Percentiles rank a stretch among this genome's conserved stretches.
Evolutionary conservation across 1,140 invertebrate genomes (phyloP).

Genomic region (Neuroterus valhalla): DNA sequence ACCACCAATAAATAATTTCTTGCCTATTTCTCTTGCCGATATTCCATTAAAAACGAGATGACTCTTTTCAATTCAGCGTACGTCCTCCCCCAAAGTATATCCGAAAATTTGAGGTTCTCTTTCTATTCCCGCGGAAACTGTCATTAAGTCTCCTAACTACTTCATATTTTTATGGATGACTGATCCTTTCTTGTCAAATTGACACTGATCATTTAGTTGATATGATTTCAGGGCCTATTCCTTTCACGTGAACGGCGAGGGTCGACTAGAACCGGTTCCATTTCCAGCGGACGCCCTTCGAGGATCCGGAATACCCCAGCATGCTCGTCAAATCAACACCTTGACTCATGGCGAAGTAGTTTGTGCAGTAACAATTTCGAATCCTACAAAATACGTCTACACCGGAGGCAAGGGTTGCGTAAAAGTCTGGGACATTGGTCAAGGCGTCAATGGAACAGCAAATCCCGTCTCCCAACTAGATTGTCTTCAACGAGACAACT

Average conservation of each 20-base stretch:
- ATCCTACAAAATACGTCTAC: conserved; percentile 95
- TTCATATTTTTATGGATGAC: not conserved
- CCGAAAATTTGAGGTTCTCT: too few relatives aligned
- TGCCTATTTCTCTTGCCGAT: too few relatives aligned
- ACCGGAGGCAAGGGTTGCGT: conserved; percentile 99
- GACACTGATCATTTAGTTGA: not conserved
- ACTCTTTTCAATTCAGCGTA: too few relatives aligned
- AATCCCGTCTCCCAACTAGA: conserved; percentile 93
- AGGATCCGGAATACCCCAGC: conserved; percentile 93
- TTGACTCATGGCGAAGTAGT: conserved; percentile 94
- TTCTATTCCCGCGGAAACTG: too few relatives aligned
- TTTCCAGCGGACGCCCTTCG: conserved; percentile 96
- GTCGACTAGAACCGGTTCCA: conserved; percentile 92
- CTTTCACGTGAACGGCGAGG: conserved; percentile 92
- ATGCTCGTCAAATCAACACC: conserved; percentile 92
- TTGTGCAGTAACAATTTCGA: conserved; percentile 93
- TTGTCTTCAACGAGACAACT: conserved; percentile 97
- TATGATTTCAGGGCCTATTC: conserved; percentile 88
- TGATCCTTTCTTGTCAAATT: conserved; percentile 3
- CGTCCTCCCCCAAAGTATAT: too few relatives aligned
- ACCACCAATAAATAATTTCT: too few relatives aligned
- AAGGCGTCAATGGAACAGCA: conserved; percentile 82
- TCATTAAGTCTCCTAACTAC: too few relatives aligned
- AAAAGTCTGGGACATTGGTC: conserved; percentile 95
- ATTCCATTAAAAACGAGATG: too few relatives aligned